Evolutionary conservation across 23 tunicate genomes (phyloP).

Genomic region (Diplosoma virens): DNA sequence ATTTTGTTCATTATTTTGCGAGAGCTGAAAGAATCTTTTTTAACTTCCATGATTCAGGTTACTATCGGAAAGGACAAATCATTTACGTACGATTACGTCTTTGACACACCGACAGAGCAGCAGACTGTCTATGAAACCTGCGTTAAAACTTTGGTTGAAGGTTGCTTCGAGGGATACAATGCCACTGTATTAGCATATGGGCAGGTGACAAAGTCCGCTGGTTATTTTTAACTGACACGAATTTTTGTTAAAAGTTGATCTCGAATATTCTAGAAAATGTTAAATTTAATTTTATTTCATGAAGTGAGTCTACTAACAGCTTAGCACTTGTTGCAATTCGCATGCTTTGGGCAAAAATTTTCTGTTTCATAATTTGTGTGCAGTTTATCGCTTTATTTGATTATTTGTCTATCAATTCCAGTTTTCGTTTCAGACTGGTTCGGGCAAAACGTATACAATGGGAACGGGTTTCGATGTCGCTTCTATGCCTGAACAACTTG

Average conservation of each 20-base stretch:
- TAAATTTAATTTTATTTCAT: too few species aligned
- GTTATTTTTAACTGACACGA: neutral
- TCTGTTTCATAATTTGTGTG: too few species aligned
- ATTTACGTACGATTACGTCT: slow-evolving; percentile 96
- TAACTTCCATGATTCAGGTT: slow-evolving; percentile 14
- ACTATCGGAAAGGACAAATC: slow-evolving; percentile 90
- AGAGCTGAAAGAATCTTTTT: too few species aligned
- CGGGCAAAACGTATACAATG: slow-evolving; percentile 99
- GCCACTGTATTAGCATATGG: slow-evolving; percentile 99
- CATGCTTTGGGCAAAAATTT: too few species aligned
- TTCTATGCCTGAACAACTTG: slow-evolving; percentile 52
- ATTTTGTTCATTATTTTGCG: too few species aligned
- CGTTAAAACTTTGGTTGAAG: slow-evolving; percentile 63
- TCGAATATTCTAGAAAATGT: too few species aligned
- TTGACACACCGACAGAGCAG: slow-evolving; percentile 68
- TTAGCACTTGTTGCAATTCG: too few species aligned
- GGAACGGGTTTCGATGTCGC: slow-evolving; percentile 97
- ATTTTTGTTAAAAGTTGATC: neutral
- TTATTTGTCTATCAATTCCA: too few species aligned
- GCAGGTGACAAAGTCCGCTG: slow-evolving; percentile 46
- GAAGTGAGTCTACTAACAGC: too few species aligned
- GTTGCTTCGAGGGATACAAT: slow-evolving; percentile 95
- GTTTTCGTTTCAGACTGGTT: slow-evolving; percentile 84
- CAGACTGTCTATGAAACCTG: slow-evolving; percentile 54
- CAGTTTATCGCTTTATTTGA: too few species aligned